Conservation (phyloP, 1,140 invertebrate species). For the Pseudobourletiella spinata region DNA sequence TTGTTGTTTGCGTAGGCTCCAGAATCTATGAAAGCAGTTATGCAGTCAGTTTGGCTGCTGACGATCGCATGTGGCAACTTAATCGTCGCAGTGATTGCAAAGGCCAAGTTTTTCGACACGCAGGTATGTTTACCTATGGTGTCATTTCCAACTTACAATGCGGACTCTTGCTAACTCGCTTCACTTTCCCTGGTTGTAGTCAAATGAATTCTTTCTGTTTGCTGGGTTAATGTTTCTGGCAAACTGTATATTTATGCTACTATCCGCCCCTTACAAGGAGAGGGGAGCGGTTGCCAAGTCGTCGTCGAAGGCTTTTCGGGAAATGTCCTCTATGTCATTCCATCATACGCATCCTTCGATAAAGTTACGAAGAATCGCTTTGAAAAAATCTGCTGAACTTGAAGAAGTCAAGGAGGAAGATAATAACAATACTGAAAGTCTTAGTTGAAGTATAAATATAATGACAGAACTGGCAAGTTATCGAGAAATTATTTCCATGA, state of each 20-base stretch:
- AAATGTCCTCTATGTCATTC: background rate
- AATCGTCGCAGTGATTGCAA: conserved; percentile 78
- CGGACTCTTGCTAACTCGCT: no score
- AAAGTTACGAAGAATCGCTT: no score
- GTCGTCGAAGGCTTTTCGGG: background rate
- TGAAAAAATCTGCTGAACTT: no score
- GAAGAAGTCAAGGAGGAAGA: no score
- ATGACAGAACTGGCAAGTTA: no score
- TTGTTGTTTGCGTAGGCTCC: no score
- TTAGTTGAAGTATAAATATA: no score
- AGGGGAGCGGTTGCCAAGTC: background rate
- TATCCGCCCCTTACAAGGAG: conserved; percentile 50
- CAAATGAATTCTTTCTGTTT: conserved; percentile 77
- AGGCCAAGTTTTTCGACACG: conserved; percentile 51
- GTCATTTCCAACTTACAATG: no score
- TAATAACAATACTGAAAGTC: no score
- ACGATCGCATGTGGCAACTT: conserved; percentile 85
- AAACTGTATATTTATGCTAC: conserved; percentile 65
- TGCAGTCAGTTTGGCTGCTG: conserved; percentile 79
- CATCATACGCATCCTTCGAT: no score
- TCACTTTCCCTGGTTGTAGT: conserved; percentile 47
- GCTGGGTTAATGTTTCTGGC: conserved; percentile 71
- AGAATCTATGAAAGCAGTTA: conserved; percentile 72
- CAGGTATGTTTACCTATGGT: conserved; percentile 51
- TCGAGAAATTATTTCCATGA: no score